Conservation (phyloP, 2,113 vertebrate species). For the Centropus bengalensis region DNA sequence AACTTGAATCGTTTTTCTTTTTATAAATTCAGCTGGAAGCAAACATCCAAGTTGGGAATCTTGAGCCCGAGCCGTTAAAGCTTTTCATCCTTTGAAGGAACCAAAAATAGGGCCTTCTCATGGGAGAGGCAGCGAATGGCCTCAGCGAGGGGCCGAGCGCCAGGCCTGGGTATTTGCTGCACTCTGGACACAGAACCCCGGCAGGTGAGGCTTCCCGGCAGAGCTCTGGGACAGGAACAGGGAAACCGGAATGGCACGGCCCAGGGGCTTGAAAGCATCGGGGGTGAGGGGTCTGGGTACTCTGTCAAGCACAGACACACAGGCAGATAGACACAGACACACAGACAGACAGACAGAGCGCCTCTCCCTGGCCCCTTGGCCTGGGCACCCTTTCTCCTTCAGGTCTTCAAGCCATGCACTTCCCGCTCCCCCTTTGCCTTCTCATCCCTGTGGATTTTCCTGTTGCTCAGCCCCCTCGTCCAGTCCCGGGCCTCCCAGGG, state of each 20-base stretch:
- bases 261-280: neutral
- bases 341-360: neutral
- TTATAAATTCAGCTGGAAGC: neutral
- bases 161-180: rapidly evolving
- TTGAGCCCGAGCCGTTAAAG: neutral
- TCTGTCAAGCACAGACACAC: neutral
- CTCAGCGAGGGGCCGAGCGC: rapidly evolving
- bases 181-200: neutral
- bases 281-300: too few species aligned
- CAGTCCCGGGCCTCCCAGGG: neutral
- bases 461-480: constrained; percentile 32
- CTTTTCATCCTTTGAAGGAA: neutral
- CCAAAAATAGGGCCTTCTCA: neutral
- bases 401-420: constrained; percentile 23
- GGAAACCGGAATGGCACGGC: neutral
- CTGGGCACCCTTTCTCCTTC: constrained; percentile 29
- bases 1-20: neutral
- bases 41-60: neutral
- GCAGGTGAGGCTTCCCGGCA: neutral
- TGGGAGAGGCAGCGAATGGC: neutral
- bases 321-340: neutral
- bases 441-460: constrained; percentile 71
- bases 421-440: constrained; percentile 66
- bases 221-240: neutral
- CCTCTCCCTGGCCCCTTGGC: constrained; percentile 51